These are phyloP conservation scores for Passerina amoena DNA, from an alignment of 2,113 vertebrate species.

Conservation along the genomic window DNA sequence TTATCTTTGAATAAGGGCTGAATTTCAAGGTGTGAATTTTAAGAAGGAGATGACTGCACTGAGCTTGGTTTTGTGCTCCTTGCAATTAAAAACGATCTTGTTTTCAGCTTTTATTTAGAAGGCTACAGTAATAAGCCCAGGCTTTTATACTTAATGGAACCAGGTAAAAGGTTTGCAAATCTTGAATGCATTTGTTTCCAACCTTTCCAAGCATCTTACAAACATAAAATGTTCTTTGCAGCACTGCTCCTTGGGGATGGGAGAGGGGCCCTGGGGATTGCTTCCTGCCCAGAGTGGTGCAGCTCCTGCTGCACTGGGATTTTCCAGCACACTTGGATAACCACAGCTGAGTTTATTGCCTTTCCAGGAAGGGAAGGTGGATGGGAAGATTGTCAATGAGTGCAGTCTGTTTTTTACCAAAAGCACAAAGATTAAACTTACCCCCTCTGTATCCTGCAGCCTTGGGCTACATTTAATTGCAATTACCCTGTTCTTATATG, in stretches of 20 bases:
- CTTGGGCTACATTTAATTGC: not conserved
- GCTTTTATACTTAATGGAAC: not conserved
- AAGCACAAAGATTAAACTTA: not conserved
- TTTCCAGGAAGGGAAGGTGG: not conserved
- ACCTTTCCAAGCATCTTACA: not conserved
- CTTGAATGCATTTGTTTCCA: not conserved
- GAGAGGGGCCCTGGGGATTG: not conserved
- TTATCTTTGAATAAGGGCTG: not conserved
- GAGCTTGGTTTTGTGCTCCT: not conserved
- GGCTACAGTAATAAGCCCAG: not conserved
- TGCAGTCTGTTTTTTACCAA: not conserved
- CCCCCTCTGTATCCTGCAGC: not conserved
- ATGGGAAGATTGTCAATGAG: not conserved
- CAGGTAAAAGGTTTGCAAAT: not conserved
- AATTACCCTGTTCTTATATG: not conserved
- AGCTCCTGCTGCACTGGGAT: not conserved
- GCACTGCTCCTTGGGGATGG: fast-evolving
- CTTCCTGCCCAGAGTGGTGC: not conserved
- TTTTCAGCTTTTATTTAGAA: not conserved
- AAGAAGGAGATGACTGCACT: not conserved
- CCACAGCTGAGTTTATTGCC: not conserved
- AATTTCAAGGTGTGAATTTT: not conserved
- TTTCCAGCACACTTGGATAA: not conserved
- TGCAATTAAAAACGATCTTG: not conserved
- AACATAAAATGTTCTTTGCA: not conserved